phyloP scores from a whole-genome alignment of 2,113 vertebrate species.

The Hippocampus barbouri region DNA sequence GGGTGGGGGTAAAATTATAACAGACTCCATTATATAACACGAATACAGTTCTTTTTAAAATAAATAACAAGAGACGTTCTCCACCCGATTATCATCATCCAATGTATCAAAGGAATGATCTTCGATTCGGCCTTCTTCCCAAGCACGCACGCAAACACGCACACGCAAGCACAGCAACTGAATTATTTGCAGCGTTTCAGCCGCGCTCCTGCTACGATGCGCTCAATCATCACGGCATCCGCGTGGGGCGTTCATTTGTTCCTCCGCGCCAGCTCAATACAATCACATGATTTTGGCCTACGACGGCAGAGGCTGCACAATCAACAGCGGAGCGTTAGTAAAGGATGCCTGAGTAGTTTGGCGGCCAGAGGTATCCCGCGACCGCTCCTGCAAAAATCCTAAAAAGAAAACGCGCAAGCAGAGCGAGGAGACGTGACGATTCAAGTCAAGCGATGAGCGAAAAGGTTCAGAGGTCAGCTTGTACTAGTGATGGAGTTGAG shows the following conservation, averaged over 20 bases:
- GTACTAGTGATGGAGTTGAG: slow-evolving; percentile 58
- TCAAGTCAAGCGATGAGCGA: slow-evolving; percentile 27
- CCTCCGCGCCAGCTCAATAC: slow-evolving; percentile 47
- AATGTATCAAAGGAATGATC: neutral
- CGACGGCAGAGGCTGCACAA: slow-evolving; percentile 54
- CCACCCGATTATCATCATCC: neutral
- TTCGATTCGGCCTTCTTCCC: neutral
- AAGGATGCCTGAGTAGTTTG: slow-evolving; percentile 68
- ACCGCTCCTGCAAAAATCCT: slow-evolving; percentile 48
- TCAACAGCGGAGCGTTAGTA: slow-evolving; percentile 56
- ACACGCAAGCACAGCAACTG: neutral
- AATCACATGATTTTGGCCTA: slow-evolving; percentile 58
- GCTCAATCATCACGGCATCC: slow-evolving; percentile 18
- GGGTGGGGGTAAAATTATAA: too few relatives aligned
- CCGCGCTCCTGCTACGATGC: neutral
- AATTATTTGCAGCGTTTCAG: neutral
- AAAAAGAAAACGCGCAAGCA: slow-evolving; percentile 49
- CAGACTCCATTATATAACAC: too few relatives aligned
- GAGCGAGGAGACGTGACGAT: slow-evolving; percentile 1
- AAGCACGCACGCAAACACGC: neutral
- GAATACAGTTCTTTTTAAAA: neutral
- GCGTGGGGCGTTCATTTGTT: slow-evolving; percentile 26
- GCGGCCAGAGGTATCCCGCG: slow-evolving; percentile 58
- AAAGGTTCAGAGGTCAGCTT: slow-evolving; percentile 58
- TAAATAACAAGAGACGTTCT: neutral